A percentile compares a stretch with the other conserved stretches of the same genome.
These are phyloP conservation scores for Chrysemys picta DNA, from an alignment of 2,113 vertebrate species.

Conservation along the genomic window DNA sequence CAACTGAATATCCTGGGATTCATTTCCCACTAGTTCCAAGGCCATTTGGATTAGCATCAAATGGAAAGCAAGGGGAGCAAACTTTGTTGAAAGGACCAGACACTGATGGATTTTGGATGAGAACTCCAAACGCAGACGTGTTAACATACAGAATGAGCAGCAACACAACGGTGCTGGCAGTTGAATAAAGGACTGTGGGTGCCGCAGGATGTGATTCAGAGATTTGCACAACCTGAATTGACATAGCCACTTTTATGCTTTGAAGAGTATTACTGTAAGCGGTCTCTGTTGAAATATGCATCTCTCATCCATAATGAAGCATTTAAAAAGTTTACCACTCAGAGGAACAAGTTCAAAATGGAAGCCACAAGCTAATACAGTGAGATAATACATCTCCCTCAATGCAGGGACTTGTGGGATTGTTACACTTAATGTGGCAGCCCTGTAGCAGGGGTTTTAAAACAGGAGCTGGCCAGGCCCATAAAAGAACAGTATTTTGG, in stretches of 20 bases:
- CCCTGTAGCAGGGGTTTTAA: background rate
- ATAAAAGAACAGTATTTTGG: fast-evolving
- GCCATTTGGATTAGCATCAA: background rate
- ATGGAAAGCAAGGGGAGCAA: background rate
- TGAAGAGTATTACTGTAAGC: fast-evolving
- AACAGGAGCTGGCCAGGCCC: background rate
- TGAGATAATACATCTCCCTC: background rate
- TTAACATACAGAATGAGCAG: background rate
- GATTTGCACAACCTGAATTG: background rate
- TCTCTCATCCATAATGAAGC: background rate
- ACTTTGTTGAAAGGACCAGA: background rate
- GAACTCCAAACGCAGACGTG: background rate
- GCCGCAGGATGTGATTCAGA: background rate
- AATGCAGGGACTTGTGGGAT: background rate
- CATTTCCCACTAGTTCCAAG: background rate
- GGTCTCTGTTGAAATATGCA: fast-evolving
- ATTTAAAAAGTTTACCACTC: background rate
- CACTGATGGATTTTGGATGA: background rate
- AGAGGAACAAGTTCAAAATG: background rate
- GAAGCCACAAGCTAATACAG: background rate
- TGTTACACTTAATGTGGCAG: background rate
- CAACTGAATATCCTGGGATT: background rate
- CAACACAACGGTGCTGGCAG: background rate
- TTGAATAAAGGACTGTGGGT: background rate
- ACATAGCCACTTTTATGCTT: background rate